Percentiles rank a stretch among this genome's conserved stretches.
phyloP scores from a whole-genome alignment of 2,113 vertebrate species.

The Hippocampus guttulatus region DNA sequence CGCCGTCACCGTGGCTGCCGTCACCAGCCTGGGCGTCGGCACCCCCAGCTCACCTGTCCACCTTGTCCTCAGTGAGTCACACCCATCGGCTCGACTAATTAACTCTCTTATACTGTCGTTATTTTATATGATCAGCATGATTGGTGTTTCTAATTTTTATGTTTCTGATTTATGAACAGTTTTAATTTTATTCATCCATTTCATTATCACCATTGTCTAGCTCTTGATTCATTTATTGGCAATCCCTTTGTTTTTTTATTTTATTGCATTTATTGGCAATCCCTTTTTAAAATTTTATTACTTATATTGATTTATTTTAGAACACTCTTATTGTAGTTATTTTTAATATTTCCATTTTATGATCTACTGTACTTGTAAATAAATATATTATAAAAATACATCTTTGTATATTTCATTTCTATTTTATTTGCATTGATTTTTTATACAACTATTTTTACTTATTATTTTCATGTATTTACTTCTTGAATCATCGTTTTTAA shows the following conservation, averaged over 20 bases:
- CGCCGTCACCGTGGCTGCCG: conserved; percentile 78
- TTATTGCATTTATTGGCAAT: background rate
- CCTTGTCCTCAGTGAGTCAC: conserved; percentile 82
- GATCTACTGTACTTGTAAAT: background rate
- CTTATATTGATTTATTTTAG: background rate
- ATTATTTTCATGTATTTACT: no score
- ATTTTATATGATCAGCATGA: no score
- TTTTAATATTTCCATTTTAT: background rate
- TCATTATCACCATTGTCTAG: no score
- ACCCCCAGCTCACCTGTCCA: conserved; percentile 75
- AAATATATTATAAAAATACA: no score
- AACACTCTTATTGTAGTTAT: background rate
- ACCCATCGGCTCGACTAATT: background rate
- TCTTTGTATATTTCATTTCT: no score
- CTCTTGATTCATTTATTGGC: background rate
- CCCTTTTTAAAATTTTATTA: background rate
- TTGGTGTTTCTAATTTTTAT: no score
- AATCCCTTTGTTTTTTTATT: background rate
- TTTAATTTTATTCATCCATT: no score
- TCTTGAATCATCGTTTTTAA: no score
- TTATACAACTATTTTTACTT: no score
- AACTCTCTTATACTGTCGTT: background rate
- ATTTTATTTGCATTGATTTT: no score
- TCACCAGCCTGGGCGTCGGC: conserved; percentile 82
- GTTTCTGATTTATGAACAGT: no score